These are phyloP conservation scores for Hypolimnas misippus DNA, from an alignment of 2,888 invertebrate species.

Conservation along the genomic window DNA sequence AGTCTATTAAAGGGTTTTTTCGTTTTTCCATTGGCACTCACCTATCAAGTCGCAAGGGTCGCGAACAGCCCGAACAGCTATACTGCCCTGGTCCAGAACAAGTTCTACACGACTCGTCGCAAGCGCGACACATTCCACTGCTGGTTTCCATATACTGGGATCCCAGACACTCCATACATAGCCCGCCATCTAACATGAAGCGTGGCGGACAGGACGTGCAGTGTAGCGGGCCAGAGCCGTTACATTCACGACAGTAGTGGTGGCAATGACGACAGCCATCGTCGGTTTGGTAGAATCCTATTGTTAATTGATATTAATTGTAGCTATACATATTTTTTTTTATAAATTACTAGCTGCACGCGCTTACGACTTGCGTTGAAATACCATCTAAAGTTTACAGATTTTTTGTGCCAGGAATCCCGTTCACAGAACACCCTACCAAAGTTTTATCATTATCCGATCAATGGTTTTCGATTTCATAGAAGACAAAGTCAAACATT, in stretches of 20 bases:
- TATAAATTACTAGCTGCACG: too few relatives aligned
- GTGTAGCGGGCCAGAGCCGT: slow-evolving; percentile 89
- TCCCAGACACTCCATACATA: slow-evolving; percentile 90
- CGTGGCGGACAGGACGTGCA: slow-evolving; percentile 89
- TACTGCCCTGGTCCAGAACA: slow-evolving; percentile 88
- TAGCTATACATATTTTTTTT: not conserved
- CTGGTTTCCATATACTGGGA: slow-evolving; percentile 89
- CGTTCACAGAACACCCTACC: too few relatives aligned
- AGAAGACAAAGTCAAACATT: too few relatives aligned
- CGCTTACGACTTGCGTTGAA: too few relatives aligned
- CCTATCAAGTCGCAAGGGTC: slow-evolving; percentile 86
- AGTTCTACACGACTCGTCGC: slow-evolving; percentile 86
- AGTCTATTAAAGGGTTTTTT: too few relatives aligned
- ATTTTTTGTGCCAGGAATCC: too few relatives aligned
- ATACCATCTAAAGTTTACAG: too few relatives aligned
- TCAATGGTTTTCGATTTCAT: too few relatives aligned
- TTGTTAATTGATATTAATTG: slow-evolving; percentile 9
- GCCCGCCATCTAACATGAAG: slow-evolving; percentile 88
- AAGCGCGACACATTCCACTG: slow-evolving; percentile 87
- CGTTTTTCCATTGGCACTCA: too few relatives aligned
- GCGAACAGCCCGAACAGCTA: slow-evolving; percentile 87
- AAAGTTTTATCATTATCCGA: too few relatives aligned
- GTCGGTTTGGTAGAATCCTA: slow-evolving; percentile 90
- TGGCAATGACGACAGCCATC: slow-evolving; percentile 95
- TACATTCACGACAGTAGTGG: slow-evolving; percentile 94